These are phyloP conservation scores for Euplexia lucipara DNA, from an alignment of 2,888 invertebrate species.

Conservation along the genomic window DNA sequence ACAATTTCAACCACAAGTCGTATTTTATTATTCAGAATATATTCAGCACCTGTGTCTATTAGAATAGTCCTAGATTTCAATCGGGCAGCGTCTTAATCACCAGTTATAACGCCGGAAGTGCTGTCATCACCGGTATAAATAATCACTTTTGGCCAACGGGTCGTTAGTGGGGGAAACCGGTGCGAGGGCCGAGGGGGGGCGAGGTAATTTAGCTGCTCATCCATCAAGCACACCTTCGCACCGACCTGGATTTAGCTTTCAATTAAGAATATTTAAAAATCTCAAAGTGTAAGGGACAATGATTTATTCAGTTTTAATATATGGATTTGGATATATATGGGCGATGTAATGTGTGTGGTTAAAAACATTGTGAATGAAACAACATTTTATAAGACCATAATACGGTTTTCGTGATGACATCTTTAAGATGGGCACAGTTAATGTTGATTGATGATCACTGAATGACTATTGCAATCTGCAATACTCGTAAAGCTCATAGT, in stretches of 20 bases:
- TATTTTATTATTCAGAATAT: slow-evolving; percentile 57
- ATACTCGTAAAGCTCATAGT: not conserved
- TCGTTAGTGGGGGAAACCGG: slow-evolving; percentile 78
- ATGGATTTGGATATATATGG: not conserved
- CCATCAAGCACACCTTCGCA: slow-evolving; percentile 83
- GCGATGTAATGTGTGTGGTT: not conserved
- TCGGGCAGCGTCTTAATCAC: slow-evolving; percentile 77
- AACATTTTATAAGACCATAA: not conserved
- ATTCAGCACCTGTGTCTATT: slow-evolving; percentile 58
- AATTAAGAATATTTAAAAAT: slow-evolving; percentile 75
- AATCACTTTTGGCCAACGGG: slow-evolving; percentile 82
- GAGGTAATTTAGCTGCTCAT: slow-evolving; percentile 86
- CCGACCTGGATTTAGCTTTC: slow-evolving; percentile 83
- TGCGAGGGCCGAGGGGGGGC: slow-evolving; percentile 64
- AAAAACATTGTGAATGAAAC: not conserved
- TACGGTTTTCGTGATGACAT: slow-evolving; percentile 7
- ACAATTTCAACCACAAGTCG: slow-evolving; percentile 43
- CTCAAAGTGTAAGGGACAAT: slow-evolving; percentile 19
- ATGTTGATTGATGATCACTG: slow-evolving; percentile 13
- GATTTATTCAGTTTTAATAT: slow-evolving; percentile 23
- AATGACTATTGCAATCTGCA: not conserved
- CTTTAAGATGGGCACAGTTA: slow-evolving; percentile 5
- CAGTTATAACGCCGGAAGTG: slow-evolving; percentile 83
- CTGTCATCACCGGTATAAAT: slow-evolving; percentile 87
- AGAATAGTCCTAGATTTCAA: slow-evolving; percentile 74